phyloP scores from a whole-genome alignment of 2,888 invertebrate species.

The Melinopterus prodromus region DNA sequence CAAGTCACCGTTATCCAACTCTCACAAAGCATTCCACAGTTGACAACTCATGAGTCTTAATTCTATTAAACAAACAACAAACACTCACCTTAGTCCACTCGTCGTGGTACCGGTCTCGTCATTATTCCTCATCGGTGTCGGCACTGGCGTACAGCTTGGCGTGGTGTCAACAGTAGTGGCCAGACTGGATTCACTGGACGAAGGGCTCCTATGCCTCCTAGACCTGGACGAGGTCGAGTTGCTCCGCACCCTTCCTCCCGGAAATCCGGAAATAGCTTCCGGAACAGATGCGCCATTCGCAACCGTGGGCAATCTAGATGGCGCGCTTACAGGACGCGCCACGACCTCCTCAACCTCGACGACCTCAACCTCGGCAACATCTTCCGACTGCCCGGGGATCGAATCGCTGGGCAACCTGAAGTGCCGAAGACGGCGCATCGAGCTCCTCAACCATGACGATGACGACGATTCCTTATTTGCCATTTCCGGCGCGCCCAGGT shows the following conservation, averaged over 20 bases:
- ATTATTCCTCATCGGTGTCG: conserved; percentile 44
- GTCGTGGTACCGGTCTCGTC: conserved; percentile 46
- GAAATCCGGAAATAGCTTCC: conserved; percentile 50
- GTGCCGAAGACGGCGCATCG: conserved; percentile 66
- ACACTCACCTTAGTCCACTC: conserved; percentile 14
- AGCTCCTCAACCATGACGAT: conserved; percentile 64
- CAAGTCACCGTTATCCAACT: too few species aligned
- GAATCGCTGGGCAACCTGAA: conserved; percentile 60
- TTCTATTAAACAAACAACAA: neutral
- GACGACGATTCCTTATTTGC: conserved; percentile 41
- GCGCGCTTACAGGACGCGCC: conserved; percentile 56
- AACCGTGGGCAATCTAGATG: conserved; percentile 48
- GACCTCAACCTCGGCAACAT: neutral
- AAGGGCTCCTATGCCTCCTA: conserved; percentile 55
- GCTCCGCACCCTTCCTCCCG: conserved; percentile 52
- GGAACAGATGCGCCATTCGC: conserved; percentile 49
- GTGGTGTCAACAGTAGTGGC: conserved; percentile 57
- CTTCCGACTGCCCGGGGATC: neutral
- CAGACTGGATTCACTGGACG: conserved; percentile 58
- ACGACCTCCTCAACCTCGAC: conserved; percentile 21
- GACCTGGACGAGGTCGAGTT: conserved; percentile 57
- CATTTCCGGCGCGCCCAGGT: conserved; percentile 31
- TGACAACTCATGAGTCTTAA: too few species aligned
- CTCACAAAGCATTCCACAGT: too few species aligned
- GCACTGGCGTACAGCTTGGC: conserved; percentile 53